These are phyloP conservation scores for Mamestra configurata DNA, from an alignment of 1,140 invertebrate species.

Conservation along the genomic window DNA sequence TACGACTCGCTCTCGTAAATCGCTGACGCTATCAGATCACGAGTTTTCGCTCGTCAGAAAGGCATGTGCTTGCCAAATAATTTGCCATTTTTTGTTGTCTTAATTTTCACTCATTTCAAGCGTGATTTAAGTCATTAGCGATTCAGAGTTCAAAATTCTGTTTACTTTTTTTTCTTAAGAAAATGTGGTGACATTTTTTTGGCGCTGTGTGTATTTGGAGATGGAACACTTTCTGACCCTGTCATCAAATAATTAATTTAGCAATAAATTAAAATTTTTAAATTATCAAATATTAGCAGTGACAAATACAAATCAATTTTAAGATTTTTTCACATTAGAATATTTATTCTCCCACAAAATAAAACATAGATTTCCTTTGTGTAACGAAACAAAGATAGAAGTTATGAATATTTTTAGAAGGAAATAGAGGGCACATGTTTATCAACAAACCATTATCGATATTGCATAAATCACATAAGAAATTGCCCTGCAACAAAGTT, in stretches of 20 bases:
- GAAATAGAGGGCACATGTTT: too few relatives aligned
- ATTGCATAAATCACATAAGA: neutral
- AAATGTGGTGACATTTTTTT: neutral
- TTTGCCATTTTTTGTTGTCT: neutral
- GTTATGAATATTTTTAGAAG: neutral
- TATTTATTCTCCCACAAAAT: neutral
- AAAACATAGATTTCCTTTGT: neutral
- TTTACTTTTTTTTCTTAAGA: neutral
- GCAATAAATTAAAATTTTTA: too few relatives aligned
- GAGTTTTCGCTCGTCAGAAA: neutral
- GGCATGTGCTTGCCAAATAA: conserved; percentile 22
- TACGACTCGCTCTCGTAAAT: neutral
- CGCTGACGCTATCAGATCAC: conserved; percentile 20
- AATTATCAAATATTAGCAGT: too few relatives aligned
- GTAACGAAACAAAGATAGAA: neutral
- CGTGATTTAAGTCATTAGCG: conserved; percentile 1
- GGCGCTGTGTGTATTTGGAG: neutral
- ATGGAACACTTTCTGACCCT: too few relatives aligned
- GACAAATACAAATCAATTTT: too few relatives aligned
- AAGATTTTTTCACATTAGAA: too few relatives aligned
- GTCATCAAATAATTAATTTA: too few relatives aligned
- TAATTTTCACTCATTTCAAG: neutral
- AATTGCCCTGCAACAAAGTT: conserved; percentile 10
- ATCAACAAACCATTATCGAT: neutral
- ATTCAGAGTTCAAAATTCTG: neutral